These are phyloP conservation scores for Elmis aenea DNA, from an alignment of 2,888 invertebrate species.

Conservation along the genomic window DNA sequence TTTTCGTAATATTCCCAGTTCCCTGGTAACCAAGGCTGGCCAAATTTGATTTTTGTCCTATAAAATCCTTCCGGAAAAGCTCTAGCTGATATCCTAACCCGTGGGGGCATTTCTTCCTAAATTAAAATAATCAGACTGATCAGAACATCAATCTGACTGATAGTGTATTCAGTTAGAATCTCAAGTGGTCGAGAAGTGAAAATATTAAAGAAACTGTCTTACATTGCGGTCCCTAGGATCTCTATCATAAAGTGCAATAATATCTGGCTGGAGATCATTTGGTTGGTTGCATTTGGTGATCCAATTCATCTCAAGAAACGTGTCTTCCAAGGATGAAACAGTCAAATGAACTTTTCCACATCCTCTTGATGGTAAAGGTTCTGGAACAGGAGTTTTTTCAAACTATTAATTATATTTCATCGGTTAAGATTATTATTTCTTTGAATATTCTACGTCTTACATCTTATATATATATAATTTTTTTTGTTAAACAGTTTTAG, in stretches of 20 bases:
- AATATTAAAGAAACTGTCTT: conserved; percentile 14
- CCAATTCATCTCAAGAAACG: conserved; percentile 52
- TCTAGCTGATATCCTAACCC: conserved; percentile 41
- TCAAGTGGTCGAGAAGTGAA: conserved; percentile 2
- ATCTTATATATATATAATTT: no score
- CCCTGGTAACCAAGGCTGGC: conserved; percentile 53
- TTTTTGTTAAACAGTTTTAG: no score
- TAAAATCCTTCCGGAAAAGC: conserved; percentile 47
- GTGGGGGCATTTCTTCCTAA: conserved; percentile 46
- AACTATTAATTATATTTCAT: no score
- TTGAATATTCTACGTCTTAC: no score
- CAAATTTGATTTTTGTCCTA: conserved; percentile 52
- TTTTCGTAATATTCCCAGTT: conserved; percentile 54
- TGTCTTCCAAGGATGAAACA: conserved; percentile 48
- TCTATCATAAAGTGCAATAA: conserved; percentile 37
- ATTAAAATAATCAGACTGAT: conserved; percentile 17
- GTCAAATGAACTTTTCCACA: conserved; percentile 51
- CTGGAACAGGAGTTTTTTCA: no score
- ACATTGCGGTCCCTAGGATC: conserved; percentile 40
- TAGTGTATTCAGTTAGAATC: conserved; percentile 1
- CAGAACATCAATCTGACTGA: no score
- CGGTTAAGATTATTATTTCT: no score
- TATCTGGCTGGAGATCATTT: conserved; percentile 35
- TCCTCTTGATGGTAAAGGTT: conserved; percentile 16
- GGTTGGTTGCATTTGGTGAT: conserved; percentile 40